Evolutionary conservation across 2,888 invertebrate species (phyloP).

Genomic region (Orthonevra nobilis): DNA sequence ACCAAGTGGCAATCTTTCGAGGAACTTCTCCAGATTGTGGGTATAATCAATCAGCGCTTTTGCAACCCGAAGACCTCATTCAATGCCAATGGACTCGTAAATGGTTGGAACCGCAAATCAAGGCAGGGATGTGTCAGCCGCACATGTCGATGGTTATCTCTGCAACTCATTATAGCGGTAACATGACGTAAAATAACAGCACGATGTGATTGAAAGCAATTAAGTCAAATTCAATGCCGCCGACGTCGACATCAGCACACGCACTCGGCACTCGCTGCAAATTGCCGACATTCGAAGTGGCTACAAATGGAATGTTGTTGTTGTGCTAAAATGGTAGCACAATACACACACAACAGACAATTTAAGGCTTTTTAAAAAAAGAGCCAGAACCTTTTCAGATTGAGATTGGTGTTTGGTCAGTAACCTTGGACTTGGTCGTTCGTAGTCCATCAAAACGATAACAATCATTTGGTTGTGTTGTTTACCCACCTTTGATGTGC

Average conservation of each 20-base stretch:
- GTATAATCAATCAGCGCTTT: slow-evolving; percentile 66
- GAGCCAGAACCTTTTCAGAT: slow-evolving; percentile 13
- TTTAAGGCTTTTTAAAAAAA: slow-evolving; percentile 24
- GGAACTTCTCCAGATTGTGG: slow-evolving; percentile 24
- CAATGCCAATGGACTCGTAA: slow-evolving; percentile 65
- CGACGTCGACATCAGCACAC: background rate
- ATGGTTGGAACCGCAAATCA: slow-evolving; percentile 41
- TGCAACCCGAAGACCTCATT: slow-evolving; percentile 23
- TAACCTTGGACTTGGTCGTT: slow-evolving; percentile 54
- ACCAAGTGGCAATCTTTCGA: slow-evolving; percentile 18
- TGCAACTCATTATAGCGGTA: slow-evolving; percentile 69
- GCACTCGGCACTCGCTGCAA: slow-evolving; percentile 6
- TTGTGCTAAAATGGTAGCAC: slow-evolving; percentile 11
- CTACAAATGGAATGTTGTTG: background rate
- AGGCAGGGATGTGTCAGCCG: slow-evolving; percentile 63
- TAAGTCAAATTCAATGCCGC: slow-evolving; percentile 54
- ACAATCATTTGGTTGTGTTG: no score
- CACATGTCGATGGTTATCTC: slow-evolving; percentile 67
- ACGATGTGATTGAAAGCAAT: slow-evolving; percentile 64
- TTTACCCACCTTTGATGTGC: no score
- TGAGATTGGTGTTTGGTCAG: slow-evolving; percentile 30
- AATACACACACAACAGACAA: no score
- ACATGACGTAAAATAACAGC: slow-evolving; percentile 58
- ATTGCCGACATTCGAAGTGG: background rate
- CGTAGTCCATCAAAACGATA: no score